A percentile compares a stretch with the other conserved stretches of the same genome.
phyloP scores from a whole-genome alignment of 2,113 vertebrate species.

The Plecotus auritus region DNA sequence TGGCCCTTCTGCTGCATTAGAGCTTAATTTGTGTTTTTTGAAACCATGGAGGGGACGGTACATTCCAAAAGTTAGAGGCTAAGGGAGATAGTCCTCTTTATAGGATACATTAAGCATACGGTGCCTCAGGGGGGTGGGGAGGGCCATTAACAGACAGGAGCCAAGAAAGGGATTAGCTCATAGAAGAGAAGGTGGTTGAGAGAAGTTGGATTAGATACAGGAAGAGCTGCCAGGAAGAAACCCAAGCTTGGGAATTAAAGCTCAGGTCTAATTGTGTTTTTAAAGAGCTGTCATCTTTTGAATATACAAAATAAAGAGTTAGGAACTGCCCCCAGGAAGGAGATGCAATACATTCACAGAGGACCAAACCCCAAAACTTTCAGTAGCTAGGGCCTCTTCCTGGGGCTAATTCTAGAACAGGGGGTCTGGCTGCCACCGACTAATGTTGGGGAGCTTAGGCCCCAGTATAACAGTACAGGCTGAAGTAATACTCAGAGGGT shows the following conservation, averaged over 20 bases:
- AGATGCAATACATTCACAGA: background rate
- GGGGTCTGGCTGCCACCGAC: background rate
- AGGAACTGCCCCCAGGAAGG: background rate
- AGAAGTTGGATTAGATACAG: background rate
- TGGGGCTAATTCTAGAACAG: background rate
- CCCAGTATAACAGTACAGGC: background rate
- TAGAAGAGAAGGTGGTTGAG: background rate
- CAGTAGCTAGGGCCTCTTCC: background rate
- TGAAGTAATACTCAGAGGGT: background rate
- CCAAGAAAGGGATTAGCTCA: conserved; percentile 14
- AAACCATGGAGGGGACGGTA: background rate
- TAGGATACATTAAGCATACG: conserved; percentile 22
- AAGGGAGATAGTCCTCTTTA: conserved; percentile 13
- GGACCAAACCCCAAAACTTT: background rate
- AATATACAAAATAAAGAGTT: background rate
- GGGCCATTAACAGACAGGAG: background rate
- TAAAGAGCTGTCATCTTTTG: conserved; percentile 8
- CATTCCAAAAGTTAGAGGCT: conserved; percentile 48
- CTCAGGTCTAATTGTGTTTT: background rate
- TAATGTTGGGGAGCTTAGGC: background rate
- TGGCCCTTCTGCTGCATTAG: conserved; percentile 2
- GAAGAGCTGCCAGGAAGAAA: background rate
- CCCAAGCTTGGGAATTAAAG: background rate
- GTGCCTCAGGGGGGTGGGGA: background rate
- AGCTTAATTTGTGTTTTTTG: background rate